Conservation (phyloP, 1,140 invertebrate genomes). For the Hestina assimilis region DNA sequence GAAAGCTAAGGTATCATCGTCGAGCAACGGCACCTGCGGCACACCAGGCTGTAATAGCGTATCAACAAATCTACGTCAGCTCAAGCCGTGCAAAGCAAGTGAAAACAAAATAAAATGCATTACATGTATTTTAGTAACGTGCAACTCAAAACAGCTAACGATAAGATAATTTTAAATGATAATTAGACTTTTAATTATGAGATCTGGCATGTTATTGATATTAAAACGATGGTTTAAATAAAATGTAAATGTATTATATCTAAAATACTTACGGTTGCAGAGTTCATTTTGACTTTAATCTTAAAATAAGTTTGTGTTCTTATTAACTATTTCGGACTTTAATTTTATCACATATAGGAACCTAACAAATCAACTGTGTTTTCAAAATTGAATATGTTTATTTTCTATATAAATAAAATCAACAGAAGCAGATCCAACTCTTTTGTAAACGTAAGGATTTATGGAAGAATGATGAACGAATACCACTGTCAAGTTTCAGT, state of each 20-base stretch:
- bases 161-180: conserved; percentile 3
- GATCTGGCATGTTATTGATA: not conserved
- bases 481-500: no score
- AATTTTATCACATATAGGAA: no score
- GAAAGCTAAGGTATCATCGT: conserved; percentile 92
- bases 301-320: not conserved
- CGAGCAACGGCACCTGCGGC: conserved; percentile 86
- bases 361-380: no score
- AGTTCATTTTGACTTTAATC: conserved; percentile 45
- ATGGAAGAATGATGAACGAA: no score
- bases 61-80: conserved; percentile 54
- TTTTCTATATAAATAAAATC: no score
- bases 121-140: conserved; percentile 9
- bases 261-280: conserved; percentile 56
- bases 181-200: not conserved
- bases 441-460: no score
- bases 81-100: conserved; percentile 72
- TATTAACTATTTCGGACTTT: not conserved
- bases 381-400: no score
- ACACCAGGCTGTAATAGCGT: conserved; percentile 74
- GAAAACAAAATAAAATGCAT: conserved; percentile 10
- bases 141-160: conserved; percentile 40
- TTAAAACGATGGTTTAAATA: not conserved
- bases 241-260: not conserved
- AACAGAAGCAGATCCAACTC: no score